Conservation (phyloP, 2,888 invertebrate genomes). For the Malacosoma neustria region DNA sequence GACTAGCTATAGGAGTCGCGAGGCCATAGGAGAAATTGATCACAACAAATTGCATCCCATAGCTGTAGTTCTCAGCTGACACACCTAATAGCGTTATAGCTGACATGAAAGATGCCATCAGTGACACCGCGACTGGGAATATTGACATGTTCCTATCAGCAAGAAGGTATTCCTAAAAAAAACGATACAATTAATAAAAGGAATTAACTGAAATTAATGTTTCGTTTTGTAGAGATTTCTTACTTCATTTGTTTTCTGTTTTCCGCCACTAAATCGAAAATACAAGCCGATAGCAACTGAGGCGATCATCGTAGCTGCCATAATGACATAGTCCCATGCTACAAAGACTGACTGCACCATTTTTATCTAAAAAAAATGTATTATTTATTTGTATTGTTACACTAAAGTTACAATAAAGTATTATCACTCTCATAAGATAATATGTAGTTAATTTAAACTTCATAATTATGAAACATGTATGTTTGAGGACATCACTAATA, state of each 20-base stretch:
- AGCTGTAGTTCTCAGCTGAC: constrained; percentile 89
- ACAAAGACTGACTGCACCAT: constrained; percentile 67
- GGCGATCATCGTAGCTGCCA: constrained; percentile 79
- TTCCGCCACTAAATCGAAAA: constrained; percentile 89
- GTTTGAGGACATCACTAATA: too few relatives aligned
- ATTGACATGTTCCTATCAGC: constrained; percentile 88
- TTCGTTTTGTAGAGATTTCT: constrained; percentile 7
- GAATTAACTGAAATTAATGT: too few relatives aligned
- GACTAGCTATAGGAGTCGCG: constrained; percentile 85
- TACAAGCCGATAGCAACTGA: constrained; percentile 88
- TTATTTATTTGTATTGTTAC: too few relatives aligned
- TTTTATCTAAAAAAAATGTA: constrained; percentile 20
- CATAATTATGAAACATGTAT: too few relatives aligned
- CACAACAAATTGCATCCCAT: constrained; percentile 85
- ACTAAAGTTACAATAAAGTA: too few relatives aligned
- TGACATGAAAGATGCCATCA: constrained; percentile 97
- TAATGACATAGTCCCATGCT: constrained; percentile 84
- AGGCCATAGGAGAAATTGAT: constrained; percentile 84
- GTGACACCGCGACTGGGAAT: constrained; percentile 87
- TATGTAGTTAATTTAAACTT: too few relatives aligned
- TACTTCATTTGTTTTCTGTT: constrained; percentile 88
- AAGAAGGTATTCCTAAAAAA: constrained; percentile 84
- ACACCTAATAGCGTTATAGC: constrained; percentile 92
- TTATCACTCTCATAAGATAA: not conserved
- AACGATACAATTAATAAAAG: constrained; percentile 3